These are phyloP conservation scores for Hirundichthys speculiger DNA, from an alignment of 2,113 vertebrate species.

Conservation along the genomic window DNA sequence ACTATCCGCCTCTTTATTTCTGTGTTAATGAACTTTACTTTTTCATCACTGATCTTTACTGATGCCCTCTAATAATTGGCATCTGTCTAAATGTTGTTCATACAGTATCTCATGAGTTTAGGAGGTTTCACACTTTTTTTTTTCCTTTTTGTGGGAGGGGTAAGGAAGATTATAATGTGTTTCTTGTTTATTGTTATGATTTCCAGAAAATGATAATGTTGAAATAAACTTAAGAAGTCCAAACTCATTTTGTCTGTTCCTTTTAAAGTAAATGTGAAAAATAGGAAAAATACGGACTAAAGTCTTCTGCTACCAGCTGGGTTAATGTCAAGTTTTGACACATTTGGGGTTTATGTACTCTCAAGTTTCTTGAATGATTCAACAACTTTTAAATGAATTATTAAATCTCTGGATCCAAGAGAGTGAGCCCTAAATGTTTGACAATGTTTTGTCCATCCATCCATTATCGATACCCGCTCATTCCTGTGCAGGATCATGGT, in stretches of 20 bases:
- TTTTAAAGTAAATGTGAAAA: not conserved
- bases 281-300: too few species aligned
- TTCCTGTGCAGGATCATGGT: too few species aligned
- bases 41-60: constrained; percentile 26
- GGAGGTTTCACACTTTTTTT: constrained; percentile 6
- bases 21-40: constrained; percentile 4
- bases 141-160: not conserved
- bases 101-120: not conserved
- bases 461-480: too few species aligned
- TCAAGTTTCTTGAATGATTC: too few species aligned
- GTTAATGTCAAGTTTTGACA: too few species aligned
- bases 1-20: not conserved
- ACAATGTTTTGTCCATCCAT: too few species aligned
- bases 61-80: not conserved
- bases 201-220: constrained; percentile 30
- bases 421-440: too few species aligned
- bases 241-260: not conserved
- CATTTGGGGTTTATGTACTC: too few species aligned
- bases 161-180: not conserved
- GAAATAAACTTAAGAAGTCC: constrained; percentile 60
- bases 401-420: too few species aligned
- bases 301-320: too few species aligned
- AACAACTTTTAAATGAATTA: too few species aligned
- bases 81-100: constrained; percentile 28
- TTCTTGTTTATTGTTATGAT: constrained; percentile 37